A percentile compares a stretch with the other conserved stretches of the same genome.
These are phyloP conservation scores for Nymphalis c-album DNA, from an alignment of 2,888 invertebrate species.

Conservation along the genomic window DNA sequence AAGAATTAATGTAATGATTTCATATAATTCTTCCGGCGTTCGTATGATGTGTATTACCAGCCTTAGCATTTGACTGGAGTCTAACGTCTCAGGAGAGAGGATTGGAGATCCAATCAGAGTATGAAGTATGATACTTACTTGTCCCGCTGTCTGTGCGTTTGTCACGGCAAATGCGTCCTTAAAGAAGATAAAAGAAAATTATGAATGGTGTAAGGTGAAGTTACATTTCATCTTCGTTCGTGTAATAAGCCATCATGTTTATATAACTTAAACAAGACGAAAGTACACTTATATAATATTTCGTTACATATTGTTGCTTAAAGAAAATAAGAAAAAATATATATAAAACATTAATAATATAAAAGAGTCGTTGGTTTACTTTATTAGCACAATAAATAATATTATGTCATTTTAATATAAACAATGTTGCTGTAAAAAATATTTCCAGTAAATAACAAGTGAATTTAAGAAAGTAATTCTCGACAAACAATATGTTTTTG, in stretches of 20 bases:
- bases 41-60: background rate
- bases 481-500: too few relatives aligned
- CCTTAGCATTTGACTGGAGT: background rate
- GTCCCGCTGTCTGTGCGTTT: conserved; percentile 5
- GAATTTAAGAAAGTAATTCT: too few relatives aligned
- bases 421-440: too few relatives aligned
- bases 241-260: background rate
- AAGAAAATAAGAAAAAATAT: too few relatives aligned
- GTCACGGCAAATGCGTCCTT: conserved; percentile 6
- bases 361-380: too few relatives aligned
- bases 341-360: too few relatives aligned
- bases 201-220: background rate
- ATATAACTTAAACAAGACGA: background rate
- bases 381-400: too few relatives aligned
- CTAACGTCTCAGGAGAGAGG: conserved; percentile 7
- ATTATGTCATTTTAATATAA: too few relatives aligned
- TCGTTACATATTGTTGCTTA: background rate
- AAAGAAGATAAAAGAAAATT: conserved; percentile 13
- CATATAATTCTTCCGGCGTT: too few relatives aligned
- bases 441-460: too few relatives aligned
- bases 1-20: too few relatives aligned
- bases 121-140: conserved; percentile 14
- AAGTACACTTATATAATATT: background rate
- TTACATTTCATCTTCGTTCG: background rate
- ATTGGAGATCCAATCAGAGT: conserved; percentile 13